These are phyloP conservation scores for Molorchus minor DNA, from an alignment of 2,888 invertebrate genomes.

Conservation along the genomic window DNA sequence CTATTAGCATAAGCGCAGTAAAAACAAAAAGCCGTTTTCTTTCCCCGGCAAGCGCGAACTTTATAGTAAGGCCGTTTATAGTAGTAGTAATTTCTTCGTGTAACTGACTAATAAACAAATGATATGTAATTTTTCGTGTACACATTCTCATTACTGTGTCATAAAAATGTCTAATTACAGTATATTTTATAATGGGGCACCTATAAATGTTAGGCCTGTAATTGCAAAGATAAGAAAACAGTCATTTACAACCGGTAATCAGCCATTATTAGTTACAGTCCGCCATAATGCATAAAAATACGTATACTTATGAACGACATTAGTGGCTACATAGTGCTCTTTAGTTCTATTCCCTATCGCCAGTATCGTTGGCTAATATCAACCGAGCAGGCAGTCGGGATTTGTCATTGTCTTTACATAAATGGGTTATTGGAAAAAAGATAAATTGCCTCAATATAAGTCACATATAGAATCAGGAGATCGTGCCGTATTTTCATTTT, in stretches of 20 bases:
- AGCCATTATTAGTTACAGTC: conserved; percentile 36
- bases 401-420: conserved; percentile 36
- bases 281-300: conserved; percentile 36
- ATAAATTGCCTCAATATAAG: conserved; percentile 15
- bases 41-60: not conserved
- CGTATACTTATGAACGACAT: conserved; percentile 33
- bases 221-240: conserved; percentile 37
- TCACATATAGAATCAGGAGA: not conserved
- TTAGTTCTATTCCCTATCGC: conserved; percentile 28
- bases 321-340: conserved; percentile 26
- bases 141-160: conserved; percentile 26
- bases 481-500: not conserved
- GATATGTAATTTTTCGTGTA: conserved; percentile 18
- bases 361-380: conserved; percentile 28
- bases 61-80: not conserved
- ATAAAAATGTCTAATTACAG: conserved; percentile 33
- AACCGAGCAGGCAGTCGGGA: conserved; percentile 16
- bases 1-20: not conserved
- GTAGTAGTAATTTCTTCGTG: conserved; percentile 2
- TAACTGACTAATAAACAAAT: conserved; percentile 6
- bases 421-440: conserved; percentile 29
- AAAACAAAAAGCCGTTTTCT: conserved; percentile 2
- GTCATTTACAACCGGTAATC: conserved; percentile 35
- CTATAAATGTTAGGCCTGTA: conserved; percentile 28
- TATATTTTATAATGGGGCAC: conserved; percentile 35